phyloP scores from a whole-genome alignment of 2,113 vertebrate species.

The Coryphaenoides rupestris region DNA sequence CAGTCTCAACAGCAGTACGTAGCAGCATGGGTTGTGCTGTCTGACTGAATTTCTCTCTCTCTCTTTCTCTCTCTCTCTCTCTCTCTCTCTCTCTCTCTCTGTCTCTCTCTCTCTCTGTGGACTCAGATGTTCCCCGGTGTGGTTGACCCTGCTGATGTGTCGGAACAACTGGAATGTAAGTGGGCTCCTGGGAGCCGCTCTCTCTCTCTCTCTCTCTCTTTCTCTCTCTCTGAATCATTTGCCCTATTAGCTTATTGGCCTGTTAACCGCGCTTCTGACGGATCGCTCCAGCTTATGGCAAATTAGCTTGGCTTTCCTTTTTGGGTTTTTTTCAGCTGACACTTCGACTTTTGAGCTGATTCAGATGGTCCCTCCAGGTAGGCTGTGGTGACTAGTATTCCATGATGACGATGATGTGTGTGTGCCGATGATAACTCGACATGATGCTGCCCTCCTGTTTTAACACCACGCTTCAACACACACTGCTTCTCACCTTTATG shows the following conservation, averaged over 20 bases:
- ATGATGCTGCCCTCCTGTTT: slow-evolving; percentile 21
- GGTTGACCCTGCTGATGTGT: slow-evolving; percentile 87
- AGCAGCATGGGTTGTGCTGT: too few relatives aligned
- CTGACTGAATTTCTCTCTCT: too few relatives aligned
- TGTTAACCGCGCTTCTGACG: neutral
- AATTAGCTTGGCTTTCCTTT: slow-evolving; percentile 52
- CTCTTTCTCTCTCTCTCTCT: too few relatives aligned
- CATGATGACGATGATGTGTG: slow-evolving; percentile 29
- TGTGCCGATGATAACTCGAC: slow-evolving; percentile 49
- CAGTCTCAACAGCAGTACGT: too few relatives aligned
- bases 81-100: slow-evolving; percentile 13
- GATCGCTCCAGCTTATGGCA: slow-evolving; percentile 39
- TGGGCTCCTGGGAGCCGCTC: slow-evolving; percentile 41
- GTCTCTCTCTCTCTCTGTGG: slow-evolving; percentile 32
- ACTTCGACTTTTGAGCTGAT: slow-evolving; percentile 88
- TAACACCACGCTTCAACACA: too few relatives aligned
- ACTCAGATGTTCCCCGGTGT: slow-evolving; percentile 78
- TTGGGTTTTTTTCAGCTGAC: slow-evolving; percentile 81
- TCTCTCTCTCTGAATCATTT: slow-evolving; percentile 36
- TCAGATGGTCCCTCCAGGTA: slow-evolving; percentile 91
- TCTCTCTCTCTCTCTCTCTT: slow-evolving; percentile 51
- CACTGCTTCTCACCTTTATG: slow-evolving; percentile 14
- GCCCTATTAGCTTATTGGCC: slow-evolving; percentile 4
- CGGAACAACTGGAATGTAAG: slow-evolving; percentile 87
- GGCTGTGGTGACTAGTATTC: slow-evolving; percentile 36